These are phyloP conservation scores for Drosophila fuyamai DNA, from an alignment of 1,140 invertebrate species.

Conservation along the genomic window DNA sequence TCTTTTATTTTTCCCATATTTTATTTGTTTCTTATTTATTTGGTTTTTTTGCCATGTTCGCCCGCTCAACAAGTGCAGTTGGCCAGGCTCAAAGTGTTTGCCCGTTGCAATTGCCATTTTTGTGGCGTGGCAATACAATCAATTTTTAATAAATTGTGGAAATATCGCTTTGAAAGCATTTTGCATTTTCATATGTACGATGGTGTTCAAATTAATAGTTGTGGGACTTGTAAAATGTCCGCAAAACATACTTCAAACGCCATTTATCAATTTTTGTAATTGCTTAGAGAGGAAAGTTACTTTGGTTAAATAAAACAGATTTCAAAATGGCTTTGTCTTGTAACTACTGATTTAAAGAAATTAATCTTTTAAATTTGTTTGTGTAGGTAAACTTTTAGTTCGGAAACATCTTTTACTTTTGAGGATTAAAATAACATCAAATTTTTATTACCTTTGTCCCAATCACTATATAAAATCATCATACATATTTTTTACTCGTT, in stretches of 20 bases:
- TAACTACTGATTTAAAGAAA: too few species aligned
- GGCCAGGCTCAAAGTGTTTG: conserved; percentile 25
- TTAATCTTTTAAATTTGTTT: too few species aligned
- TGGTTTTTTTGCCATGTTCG: conserved; percentile 25
- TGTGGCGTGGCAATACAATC: conserved; percentile 78
- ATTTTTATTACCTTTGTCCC: too few species aligned
- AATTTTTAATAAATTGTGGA: conserved; percentile 82
- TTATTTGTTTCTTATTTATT: conserved; percentile 41
- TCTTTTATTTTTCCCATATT: conserved; percentile 45
- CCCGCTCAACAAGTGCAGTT: conserved; percentile 68
- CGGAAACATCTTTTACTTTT: too few species aligned
- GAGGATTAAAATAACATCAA: too few species aligned
- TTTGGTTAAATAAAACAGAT: neutral
- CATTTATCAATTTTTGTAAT: neutral
- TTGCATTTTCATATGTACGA: conserved; percentile 62
- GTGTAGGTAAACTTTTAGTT: too few species aligned
- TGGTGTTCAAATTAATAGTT: conserved; percentile 18
- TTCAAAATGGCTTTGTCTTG: neutral
- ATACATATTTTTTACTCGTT: neutral
- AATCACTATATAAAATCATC: too few species aligned
- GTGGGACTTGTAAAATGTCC: conserved; percentile 1
- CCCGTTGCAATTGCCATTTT: conserved; percentile 34
- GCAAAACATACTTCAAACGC: neutral
- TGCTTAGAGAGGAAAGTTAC: neutral
- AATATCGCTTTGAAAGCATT: conserved; percentile 58